Conservation (phyloP, 2,113 vertebrate species). For the Colossoma macropomum region DNA sequence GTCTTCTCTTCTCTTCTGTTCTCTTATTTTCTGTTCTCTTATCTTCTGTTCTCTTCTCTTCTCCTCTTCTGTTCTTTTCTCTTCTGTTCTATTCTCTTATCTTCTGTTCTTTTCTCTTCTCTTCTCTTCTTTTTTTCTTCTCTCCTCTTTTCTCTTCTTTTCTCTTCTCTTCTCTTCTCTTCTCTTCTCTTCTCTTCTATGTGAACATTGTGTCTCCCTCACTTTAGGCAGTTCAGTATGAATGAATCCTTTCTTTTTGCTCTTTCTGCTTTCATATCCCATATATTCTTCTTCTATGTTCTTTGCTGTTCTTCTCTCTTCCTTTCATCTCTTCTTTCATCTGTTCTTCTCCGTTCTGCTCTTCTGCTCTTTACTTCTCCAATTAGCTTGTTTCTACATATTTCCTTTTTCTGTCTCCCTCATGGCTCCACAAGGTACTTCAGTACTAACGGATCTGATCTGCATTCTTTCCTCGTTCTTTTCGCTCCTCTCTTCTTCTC, state of each 20-base stretch:
- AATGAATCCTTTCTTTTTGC: background rate
- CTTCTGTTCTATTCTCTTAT: background rate
- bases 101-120: background rate
- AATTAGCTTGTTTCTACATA: too few species aligned
- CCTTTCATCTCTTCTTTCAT: too few species aligned
- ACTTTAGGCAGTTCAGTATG: too few species aligned
- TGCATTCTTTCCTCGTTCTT: too few species aligned
- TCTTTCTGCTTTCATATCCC: background rate
- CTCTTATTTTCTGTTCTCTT: background rate
- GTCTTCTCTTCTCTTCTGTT: too few species aligned
- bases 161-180: too few species aligned
- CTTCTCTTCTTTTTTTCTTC: too few species aligned
- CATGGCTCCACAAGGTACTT: too few species aligned
- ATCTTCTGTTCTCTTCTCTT: background rate
- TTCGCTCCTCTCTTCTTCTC: background rate
- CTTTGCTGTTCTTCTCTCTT: background rate
- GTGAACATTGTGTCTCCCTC: background rate
- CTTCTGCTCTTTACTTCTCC: too few species aligned
- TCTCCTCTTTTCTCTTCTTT: too few species aligned
- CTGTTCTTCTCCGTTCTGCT: background rate
- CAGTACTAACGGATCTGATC: too few species aligned
- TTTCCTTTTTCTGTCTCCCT: too few species aligned
- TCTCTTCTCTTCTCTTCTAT: background rate
- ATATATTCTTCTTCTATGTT: background rate
- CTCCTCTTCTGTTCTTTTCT: background rate